Evolutionary conservation across 1,140 invertebrate genomes (phyloP), one percentile per base, ranked within the genome.

Genomic region (Lutraria rhynchaena): DNA sequence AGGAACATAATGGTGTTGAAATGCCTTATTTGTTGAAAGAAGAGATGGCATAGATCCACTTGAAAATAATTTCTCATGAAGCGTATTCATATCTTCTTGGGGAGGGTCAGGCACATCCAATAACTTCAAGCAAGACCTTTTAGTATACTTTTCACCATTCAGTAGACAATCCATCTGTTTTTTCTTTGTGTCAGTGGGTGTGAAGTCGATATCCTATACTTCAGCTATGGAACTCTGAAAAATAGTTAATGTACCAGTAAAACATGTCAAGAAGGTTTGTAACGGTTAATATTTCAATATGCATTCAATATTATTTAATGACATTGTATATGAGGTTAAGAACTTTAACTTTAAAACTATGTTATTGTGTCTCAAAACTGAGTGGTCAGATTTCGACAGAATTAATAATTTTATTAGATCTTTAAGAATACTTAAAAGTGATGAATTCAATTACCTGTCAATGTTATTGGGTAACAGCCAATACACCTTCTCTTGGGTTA

Each of bases 251-350:
- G n/a, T n/a, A n/a, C n/a, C n/a, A n/a, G n/a, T n/a, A n/a, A n/a
- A n/a, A n/a, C n/a, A n/a, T n/a, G n/a, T n/a, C n/a, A n/a, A n/a
- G n/a, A n/a, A n/a, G n/a, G n/a, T n/a, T n/a, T n/a, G n/a, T 58
- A 7, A 17, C 27, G 24, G 11, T 61, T 17, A 5, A 11, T 24
- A n/a, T 15, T 29, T 27, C 86, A 84, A 69, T 77, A 33, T 22
- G 29, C 15, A 0, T 80, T 27, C 24, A 57, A 33, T 1, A 81
- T 63, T 19, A 84, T 22, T 84, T 84, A 87, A 35, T 76, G 76
- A 9, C 9, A 19, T 46, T 9, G 19, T 46, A 11, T 9, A 46
- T 19, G 19, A 9, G 9, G 9, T 11, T 11, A 11, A 11, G 44
- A 46, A 19, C 19, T 46, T 46, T 11, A 46, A 46, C 19, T 46